Evolutionary conservation across 1,140 invertebrate genomes (phyloP), one percentile per base, ranked within the genome.

Genomic region (Leptinotarsa undecemlineata): DNA sequence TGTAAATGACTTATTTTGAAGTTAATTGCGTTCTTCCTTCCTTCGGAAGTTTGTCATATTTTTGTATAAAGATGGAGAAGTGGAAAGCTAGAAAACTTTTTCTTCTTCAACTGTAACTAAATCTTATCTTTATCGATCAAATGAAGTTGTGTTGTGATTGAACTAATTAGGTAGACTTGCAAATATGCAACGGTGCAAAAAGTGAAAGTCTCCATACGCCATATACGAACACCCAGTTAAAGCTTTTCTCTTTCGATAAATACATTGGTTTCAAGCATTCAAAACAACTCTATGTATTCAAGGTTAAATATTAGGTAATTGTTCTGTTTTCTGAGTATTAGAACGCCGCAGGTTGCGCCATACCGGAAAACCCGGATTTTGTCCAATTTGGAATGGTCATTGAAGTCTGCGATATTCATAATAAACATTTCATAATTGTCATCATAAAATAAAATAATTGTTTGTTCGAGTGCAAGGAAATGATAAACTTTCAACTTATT

Each of bases 231-330:
- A 57, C 51, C 51, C 15, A 57, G 51, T 57, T 57, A 19, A 3
- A 19, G 4, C 51, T 57, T 57, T 57, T 57, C 51, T 57, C 51
- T 57, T 57, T 57, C 51, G 51, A 57, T 57, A 57, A 57, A 57
- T 57, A 6, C 15, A 19, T 17, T 57, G n/a, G 15, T 14, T 57
- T 57, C 51, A 14, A 57, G 51, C n/a, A 57, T 57, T 15, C 51
- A 15, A 57, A 57, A 57, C 51, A 19, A 57, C 15, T 57, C 0
- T 57, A 57, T 19, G n/a, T n/a, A 57, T 57, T 57, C 51, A 57
- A 57, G 51, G 51, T 57, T 57, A 57, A 4, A 19, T 57, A 57
- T 11, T 42, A 42, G 2, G 33, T 42, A 42, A 42, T 42, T 17
- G 51, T 57, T 57, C 6, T 57, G 14, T 57, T 15, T 57, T 17